phyloP scores from a whole-genome alignment of 2,888 invertebrate species.

The Dicycla oo region DNA sequence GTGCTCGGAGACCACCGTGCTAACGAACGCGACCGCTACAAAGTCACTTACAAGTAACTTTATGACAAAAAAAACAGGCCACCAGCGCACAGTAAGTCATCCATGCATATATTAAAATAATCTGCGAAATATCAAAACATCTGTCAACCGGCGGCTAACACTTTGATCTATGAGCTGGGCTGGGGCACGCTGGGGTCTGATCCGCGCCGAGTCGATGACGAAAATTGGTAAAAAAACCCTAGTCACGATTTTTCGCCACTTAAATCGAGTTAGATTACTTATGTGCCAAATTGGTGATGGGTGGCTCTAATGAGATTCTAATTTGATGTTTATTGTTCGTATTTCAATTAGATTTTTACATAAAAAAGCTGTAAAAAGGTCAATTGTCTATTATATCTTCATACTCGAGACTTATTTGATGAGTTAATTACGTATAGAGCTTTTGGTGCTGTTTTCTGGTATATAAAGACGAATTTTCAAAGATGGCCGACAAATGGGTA shows the following conservation, averaged over 20 bases:
- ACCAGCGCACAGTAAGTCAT: slow-evolving; percentile 84
- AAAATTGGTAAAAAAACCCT: slow-evolving; percentile 66
- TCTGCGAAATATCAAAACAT: slow-evolving; percentile 87
- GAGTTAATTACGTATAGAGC: slow-evolving; percentile 55
- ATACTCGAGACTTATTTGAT: slow-evolving; percentile 49
- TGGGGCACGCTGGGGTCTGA: no score
- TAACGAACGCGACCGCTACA: slow-evolving; percentile 78
- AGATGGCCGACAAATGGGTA: slow-evolving; percentile 19
- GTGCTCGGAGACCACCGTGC: slow-evolving; percentile 81
- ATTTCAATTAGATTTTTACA: slow-evolving; percentile 62
- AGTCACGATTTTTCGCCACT: slow-evolving; percentile 71
- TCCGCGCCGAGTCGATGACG: slow-evolving; percentile 43
- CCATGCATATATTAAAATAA: slow-evolving; percentile 87
- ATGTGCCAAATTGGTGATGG: slow-evolving; percentile 64
- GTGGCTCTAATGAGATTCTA: slow-evolving; percentile 70
- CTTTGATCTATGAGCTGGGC: slow-evolving; percentile 84
- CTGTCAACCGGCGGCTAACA: slow-evolving; percentile 83
- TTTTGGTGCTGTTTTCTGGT: slow-evolving; percentile 38
- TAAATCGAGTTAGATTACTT: slow-evolving; percentile 69
- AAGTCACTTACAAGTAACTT: slow-evolving; percentile 88
- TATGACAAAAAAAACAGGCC: slow-evolving; percentile 82
- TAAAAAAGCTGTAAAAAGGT: slow-evolving; percentile 62
- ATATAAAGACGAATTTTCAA: slow-evolving; percentile 35
- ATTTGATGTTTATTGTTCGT: slow-evolving; percentile 67
- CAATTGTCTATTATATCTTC: slow-evolving; percentile 51